Conservation (phyloP, 2,113 vertebrate genomes). For the Gobio gobio region DNA sequence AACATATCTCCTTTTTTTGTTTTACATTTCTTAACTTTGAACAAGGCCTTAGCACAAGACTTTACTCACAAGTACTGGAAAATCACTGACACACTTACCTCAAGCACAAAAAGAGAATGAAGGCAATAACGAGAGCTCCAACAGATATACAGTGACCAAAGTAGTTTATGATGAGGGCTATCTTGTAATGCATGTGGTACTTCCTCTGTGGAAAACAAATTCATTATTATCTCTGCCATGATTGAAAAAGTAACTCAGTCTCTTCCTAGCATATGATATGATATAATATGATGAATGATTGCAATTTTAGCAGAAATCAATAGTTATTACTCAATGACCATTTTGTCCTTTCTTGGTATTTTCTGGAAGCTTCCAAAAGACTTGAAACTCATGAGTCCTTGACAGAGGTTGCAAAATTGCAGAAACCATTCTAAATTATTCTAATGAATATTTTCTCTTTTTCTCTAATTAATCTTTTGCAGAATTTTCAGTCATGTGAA, state of each 20-base stretch:
- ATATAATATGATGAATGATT: background rate
- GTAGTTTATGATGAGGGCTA: conserved; percentile 97
- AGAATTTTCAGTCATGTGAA: background rate
- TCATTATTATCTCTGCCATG: no score
- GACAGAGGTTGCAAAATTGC: background rate
- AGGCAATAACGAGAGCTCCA: conserved; percentile 90
- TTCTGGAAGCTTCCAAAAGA: background rate
- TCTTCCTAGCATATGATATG: background rate
- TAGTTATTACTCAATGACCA: background rate
- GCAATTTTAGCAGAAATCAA: conserved; percentile 10
- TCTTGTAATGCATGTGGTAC: conserved; percentile 91
- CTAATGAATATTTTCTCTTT: no score
- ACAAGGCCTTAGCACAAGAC: background rate
- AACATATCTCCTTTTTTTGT: background rate
- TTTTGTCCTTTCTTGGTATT: background rate
- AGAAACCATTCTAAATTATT: background rate
- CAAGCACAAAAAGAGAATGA: conserved; percentile 94
- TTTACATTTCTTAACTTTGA: background rate
- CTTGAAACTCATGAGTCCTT: conserved; percentile 2
- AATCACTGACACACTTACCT: conserved; percentile 75
- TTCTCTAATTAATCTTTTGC: background rate
- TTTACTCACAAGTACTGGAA: background rate
- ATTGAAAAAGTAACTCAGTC: background rate
- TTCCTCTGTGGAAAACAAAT: conserved; percentile 80
- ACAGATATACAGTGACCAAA: conserved; percentile 95